Conservation (phyloP, 2,888 invertebrate species). For the Escarpia spicata region DNA sequence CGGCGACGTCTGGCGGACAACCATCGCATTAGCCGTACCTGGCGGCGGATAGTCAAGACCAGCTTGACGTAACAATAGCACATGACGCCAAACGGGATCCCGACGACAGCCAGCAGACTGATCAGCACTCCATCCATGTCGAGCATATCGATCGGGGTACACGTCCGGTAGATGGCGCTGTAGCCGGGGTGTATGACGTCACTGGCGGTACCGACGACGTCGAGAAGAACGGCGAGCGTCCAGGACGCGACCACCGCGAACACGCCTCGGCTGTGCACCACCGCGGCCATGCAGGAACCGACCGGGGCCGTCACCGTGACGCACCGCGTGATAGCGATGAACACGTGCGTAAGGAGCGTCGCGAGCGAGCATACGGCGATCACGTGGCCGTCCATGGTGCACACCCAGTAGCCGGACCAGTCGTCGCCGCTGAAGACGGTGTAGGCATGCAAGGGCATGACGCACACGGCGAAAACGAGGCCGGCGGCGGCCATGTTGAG, state of each 20-base stretch:
- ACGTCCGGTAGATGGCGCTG: constrained; percentile 20
- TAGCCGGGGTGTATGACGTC: constrained; percentile 18
- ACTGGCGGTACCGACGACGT: not conserved
- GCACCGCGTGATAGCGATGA: constrained; percentile 20
- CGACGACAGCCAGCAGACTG: not conserved
- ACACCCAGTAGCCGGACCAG: constrained; percentile 17
- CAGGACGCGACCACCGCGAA: not conserved
- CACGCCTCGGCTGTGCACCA: not conserved
- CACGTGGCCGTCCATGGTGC: constrained; percentile 1
- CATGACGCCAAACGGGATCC: constrained; percentile 12
- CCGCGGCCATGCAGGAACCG: not conserved
- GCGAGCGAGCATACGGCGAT: constrained; percentile 24
- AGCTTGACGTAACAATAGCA: constrained; percentile 21
- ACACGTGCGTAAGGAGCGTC: constrained; percentile 22
- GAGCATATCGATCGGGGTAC: constrained; percentile 26
- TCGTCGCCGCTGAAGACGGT: not conserved
- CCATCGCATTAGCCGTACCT: not conserved
- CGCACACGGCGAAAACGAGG: not conserved
- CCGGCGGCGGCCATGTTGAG: constrained; percentile 1
- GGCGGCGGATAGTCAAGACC: not conserved
- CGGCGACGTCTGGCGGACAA: too few relatives aligned
- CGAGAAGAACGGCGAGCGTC: not conserved
- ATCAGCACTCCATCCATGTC: constrained; percentile 14
- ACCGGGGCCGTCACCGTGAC: not conserved
- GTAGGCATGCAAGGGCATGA: constrained; percentile 17